phyloP scores from a whole-genome alignment of 2,888 invertebrate genomes.

The Embidobia sp. region DNA sequence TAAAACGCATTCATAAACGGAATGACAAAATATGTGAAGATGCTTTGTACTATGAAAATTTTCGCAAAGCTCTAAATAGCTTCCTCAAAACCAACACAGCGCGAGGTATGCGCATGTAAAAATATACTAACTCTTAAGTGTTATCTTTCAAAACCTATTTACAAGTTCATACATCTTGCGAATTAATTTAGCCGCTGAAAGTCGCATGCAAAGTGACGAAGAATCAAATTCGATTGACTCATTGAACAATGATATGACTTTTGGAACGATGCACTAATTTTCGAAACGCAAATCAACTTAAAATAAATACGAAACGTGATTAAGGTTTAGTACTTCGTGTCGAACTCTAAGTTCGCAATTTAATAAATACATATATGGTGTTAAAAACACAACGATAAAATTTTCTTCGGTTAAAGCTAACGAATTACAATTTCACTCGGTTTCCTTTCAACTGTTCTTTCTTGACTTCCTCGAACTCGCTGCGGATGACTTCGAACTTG shows the following conservation, averaged over 20 bases:
- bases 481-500: not conserved
- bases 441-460: constrained; percentile 2
- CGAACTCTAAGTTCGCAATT: too few species aligned
- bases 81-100: constrained; percentile 20
- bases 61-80: not conserved
- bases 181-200: not conserved
- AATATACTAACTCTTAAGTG: constrained; percentile 21
- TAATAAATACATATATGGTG: too few species aligned
- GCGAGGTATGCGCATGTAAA: constrained; percentile 16
- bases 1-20: not conserved
- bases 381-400: too few species aligned
- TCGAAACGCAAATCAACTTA: too few species aligned
- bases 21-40: constrained; percentile 27
- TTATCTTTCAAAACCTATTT: constrained; percentile 6
- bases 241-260: too few species aligned
- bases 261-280: too few species aligned
- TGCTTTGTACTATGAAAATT: constrained; percentile 25
- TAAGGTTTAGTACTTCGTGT: too few species aligned
- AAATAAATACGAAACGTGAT: too few species aligned
- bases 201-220: not conserved
- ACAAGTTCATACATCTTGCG: constrained; percentile 27
- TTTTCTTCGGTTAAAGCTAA: not conserved
- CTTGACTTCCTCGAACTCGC: not conserved
- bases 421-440: not conserved
- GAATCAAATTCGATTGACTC: too few species aligned